Percentiles rank a stretch among this genome's conserved stretches.
These are phyloP conservation scores for Onthophagus taurus DNA, from an alignment of 1,140 invertebrate species.

Conservation along the genomic window DNA sequence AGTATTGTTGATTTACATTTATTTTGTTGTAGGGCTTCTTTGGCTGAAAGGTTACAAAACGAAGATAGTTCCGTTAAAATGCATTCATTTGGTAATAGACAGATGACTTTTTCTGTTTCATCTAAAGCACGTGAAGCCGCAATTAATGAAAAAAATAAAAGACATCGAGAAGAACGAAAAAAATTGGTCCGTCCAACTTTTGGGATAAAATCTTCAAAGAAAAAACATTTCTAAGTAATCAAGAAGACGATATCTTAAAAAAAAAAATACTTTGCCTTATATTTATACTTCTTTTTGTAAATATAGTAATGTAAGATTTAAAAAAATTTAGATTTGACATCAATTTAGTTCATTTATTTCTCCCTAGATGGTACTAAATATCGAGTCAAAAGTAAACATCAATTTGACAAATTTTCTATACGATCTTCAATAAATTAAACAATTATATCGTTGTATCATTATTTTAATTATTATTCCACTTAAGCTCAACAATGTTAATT, in stretches of 20 bases:
- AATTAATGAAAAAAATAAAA: constrained; percentile 40
- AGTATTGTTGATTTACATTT: constrained; percentile 11
- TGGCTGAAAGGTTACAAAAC: constrained; percentile 59
- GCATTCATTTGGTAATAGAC: constrained; percentile 56
- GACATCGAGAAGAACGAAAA: constrained; percentile 63
- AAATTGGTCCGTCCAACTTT: constrained; percentile 57
- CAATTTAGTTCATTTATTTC: not conserved
- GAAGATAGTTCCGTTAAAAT: constrained; percentile 46
- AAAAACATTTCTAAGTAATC: not conserved
- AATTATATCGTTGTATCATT: no score
- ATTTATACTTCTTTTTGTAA: no score
- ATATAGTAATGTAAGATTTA: not conserved
- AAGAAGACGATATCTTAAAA: no score
- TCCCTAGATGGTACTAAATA: not conserved
- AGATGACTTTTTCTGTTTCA: constrained; percentile 67
- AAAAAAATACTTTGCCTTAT: no score
- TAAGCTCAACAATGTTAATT: no score
- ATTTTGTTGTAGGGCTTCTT: constrained; percentile 47
- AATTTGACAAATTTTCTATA: not conserved
- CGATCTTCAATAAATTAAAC: no score
- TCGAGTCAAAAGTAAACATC: not conserved
- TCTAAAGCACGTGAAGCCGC: constrained; percentile 46
- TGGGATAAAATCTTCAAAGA: constrained; percentile 21
- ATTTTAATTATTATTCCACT: no score
- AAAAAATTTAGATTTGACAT: not conserved